Evolutionary conservation across 2,888 invertebrate genomes (phyloP).

Genomic region (Xanthorhoe designata): DNA sequence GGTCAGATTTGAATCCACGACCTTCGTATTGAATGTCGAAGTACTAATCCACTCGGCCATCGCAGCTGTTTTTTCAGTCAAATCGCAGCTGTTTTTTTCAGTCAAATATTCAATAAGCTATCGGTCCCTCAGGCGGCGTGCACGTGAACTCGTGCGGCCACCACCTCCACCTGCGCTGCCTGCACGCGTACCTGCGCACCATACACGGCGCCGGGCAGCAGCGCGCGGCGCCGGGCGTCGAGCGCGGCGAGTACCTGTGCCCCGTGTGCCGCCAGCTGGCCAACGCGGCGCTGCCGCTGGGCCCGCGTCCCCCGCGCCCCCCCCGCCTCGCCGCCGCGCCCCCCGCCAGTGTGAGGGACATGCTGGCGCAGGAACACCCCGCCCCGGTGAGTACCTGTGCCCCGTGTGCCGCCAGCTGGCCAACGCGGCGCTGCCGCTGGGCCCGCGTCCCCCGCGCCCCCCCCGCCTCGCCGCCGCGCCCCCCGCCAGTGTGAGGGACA

Average conservation of each 20-base stretch:
- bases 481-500: constrained; percentile 59
- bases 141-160: constrained; percentile 98
- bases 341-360: constrained; percentile 59
- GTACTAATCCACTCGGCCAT: too few species aligned
- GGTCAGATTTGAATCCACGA: too few species aligned
- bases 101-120: background rate
- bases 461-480: constrained; percentile 79
- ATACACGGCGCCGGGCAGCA: constrained; percentile 89
- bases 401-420: constrained; percentile 95
- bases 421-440: constrained; percentile 92
- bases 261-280: constrained; percentile 95
- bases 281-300: constrained; percentile 92
- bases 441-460: constrained; percentile 86
- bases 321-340: constrained; percentile 79
- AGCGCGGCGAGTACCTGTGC: constrained; percentile 95
- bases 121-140: constrained; percentile 89
- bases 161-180: constrained; percentile 97
- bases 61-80: too few species aligned
- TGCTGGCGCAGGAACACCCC: constrained; percentile 87
- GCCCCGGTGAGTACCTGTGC: constrained; percentile 86
- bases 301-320: constrained; percentile 86
- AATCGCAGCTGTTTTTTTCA: too few species aligned
- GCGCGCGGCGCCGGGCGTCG: constrained; percentile 88
- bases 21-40: too few species aligned
- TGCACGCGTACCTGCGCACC: constrained; percentile 95